Percentiles rank a stretch among this genome's conserved stretches.
Evolutionary conservation across 92 coral and sea anemone species (phyloP).

Genomic region (Zoanthus gigantus): DNA sequence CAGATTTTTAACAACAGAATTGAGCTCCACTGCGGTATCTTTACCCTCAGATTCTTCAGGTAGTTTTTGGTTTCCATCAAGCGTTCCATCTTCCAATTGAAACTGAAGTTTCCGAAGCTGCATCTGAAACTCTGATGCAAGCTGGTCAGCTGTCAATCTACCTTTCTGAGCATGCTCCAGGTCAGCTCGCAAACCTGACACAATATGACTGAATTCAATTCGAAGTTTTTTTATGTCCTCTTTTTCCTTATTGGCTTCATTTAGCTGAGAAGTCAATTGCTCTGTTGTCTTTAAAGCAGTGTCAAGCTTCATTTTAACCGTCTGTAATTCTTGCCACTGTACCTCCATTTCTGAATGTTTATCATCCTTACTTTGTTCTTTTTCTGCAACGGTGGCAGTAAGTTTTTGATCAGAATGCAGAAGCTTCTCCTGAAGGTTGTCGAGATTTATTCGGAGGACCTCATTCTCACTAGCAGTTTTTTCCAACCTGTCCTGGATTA

Average conservation of each 20-base stretch:
- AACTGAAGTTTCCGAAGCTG: constrained; percentile 45
- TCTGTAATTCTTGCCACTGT: constrained; percentile 45
- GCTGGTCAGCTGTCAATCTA: constrained; percentile 77
- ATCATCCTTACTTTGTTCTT: constrained; percentile 27
- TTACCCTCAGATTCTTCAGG: constrained; percentile 18
- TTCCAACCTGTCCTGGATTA: constrained; percentile 29
- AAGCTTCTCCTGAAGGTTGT: constrained; percentile 32
- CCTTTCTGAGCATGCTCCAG: constrained; percentile 79
- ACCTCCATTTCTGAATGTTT: constrained; percentile 44
- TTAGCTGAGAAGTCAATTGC: constrained; percentile 44
- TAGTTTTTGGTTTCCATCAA: not conserved
- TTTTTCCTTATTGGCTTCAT: constrained; percentile 54
- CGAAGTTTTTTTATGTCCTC: constrained; percentile 78
- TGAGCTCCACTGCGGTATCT: constrained; percentile 7
- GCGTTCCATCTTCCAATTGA: not conserved
- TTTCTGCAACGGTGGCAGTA: constrained; percentile 30
- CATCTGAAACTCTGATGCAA: constrained; percentile 79
- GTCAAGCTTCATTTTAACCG: constrained; percentile 32
- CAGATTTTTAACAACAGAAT: constrained; percentile 34
- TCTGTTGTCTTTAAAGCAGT: constrained; percentile 22
- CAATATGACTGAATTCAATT: constrained; percentile 85
- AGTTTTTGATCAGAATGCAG: constrained; percentile 57
- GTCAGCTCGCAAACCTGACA: constrained; percentile 90
- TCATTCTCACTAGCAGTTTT: constrained; percentile 40
- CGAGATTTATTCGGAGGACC: constrained; percentile 18